A percentile compares a stretch with the other conserved stretches of the same genome.
Evolutionary conservation across 2,797 vertebrate species (phyloP).

Genomic region (Paedocypris micromegethes): DNA sequence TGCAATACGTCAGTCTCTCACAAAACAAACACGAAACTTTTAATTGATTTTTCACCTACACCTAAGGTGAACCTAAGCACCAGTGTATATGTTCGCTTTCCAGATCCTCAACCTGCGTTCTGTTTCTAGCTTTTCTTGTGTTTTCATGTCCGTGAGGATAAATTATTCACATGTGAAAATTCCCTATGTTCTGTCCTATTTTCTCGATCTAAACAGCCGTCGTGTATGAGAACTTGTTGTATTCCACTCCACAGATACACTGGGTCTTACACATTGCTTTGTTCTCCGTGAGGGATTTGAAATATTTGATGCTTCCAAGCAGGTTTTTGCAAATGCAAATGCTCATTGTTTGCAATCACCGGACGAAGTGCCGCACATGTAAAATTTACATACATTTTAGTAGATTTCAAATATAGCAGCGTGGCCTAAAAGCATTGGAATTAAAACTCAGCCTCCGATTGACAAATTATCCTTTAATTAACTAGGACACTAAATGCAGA

Average conservation of each 20-base stretch:
- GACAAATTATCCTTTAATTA: slow-evolving; percentile 46
- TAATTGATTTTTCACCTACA: no score
- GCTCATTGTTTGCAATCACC: slow-evolving; percentile 21
- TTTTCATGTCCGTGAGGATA: slow-evolving; percentile 18
- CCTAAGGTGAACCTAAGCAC: no score
- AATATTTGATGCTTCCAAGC: slow-evolving; percentile 12
- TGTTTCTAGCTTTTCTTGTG: not conserved
- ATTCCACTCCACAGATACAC: slow-evolving; percentile 22
- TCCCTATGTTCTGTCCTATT: slow-evolving; percentile 35
- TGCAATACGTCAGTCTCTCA: no score
- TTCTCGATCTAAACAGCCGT: slow-evolving; percentile 31
- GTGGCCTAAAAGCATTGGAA: no score
- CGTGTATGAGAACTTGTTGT: slow-evolving; percentile 30
- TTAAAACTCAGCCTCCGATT: no score
- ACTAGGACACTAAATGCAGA: slow-evolving; percentile 38
- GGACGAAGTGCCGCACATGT: not conserved
- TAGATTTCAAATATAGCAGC: slow-evolving; percentile 19
- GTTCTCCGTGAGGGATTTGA: slow-evolving; percentile 14
- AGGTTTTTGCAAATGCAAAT: slow-evolving; percentile 1
- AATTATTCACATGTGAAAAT: slow-evolving; percentile 42
- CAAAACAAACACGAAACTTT: no score
- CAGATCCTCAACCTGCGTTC: slow-evolving; percentile 13
- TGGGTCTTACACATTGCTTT: slow-evolving; percentile 26
- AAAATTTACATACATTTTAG: not conserved
- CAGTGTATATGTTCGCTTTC: not conserved